A percentile compares a stretch with the other conserved stretches of the same genome.
These are phyloP conservation scores for Spheniscus mendiculus DNA, from an alignment of 2,113 vertebrate genomes.

Conservation along the genomic window DNA sequence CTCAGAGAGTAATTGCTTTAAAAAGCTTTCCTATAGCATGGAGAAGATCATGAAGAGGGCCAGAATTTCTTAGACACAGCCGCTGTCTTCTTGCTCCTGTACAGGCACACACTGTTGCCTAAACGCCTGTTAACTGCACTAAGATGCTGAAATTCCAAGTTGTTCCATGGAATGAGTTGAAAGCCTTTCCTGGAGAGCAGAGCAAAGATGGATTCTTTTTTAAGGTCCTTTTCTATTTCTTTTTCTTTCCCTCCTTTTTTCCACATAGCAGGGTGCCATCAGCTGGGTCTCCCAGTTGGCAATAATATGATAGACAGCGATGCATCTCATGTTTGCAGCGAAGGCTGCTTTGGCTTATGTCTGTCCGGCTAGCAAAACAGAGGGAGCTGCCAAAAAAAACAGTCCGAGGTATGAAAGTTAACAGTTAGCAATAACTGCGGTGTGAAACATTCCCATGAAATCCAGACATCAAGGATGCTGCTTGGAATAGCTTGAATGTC, in stretches of 20 bases:
- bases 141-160: background rate
- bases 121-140: background rate
- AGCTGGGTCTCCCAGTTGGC: conserved; percentile 23
- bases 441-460: conserved; percentile 76
- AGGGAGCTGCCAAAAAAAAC: conserved; percentile 70
- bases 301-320: conserved; percentile 9
- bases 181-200: background rate
- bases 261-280: background rate
- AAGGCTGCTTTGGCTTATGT: conserved; percentile 41
- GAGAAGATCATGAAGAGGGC: background rate
- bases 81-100: background rate
- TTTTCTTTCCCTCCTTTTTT: background rate
- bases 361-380: conserved; percentile 72
- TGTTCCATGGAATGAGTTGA: background rate
- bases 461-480: conserved; percentile 77
- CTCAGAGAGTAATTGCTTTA: background rate
- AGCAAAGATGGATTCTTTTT: background rate
- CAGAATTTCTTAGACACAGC: background rate
- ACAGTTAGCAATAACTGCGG: conserved; percentile 66
- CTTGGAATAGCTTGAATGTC: conserved; percentile 76
- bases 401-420: conserved; percentile 71
- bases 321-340: conserved; percentile 11
- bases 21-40: background rate
- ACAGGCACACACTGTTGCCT: background rate
- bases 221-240: background rate